A percentile compares a stretch with the other conserved stretches of the same genome.
phyloP scores from a whole-genome alignment of 2,113 vertebrate species.

The Phoxinus phoxinus region DNA sequence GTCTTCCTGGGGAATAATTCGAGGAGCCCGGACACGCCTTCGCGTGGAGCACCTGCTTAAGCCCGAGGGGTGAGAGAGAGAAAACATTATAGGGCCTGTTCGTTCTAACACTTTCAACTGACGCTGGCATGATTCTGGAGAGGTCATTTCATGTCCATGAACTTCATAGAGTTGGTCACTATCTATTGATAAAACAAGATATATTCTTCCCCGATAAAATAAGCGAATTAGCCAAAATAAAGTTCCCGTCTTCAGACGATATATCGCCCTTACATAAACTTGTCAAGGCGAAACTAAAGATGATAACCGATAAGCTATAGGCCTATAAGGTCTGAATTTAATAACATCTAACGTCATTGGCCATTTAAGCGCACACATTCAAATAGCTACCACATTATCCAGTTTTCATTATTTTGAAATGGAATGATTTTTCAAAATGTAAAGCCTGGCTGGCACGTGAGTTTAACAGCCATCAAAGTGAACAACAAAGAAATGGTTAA shows the following conservation, averaged over 20 bases:
- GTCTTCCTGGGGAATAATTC: conserved; percentile 63
- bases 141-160: neutral
- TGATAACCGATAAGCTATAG: neutral
- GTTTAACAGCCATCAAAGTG: neutral
- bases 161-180: neutral
- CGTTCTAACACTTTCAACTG: neutral
- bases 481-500: too few relatives aligned
- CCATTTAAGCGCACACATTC: neutral
- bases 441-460: neutral
- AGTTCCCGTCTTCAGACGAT: neutral
- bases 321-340: too few relatives aligned
- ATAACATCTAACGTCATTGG: neutral
- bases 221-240: neutral
- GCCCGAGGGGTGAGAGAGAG: conserved; percentile 19
- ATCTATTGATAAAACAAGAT: neutral
- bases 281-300: neutral
- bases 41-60: conserved; percentile 63
- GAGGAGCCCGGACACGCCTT: conserved; percentile 55
- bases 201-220: too few relatives aligned
- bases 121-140: neutral
- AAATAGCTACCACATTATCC: neutral
- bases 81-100: neutral
- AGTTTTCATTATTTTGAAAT: neutral
- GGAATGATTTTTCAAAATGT: neutral
- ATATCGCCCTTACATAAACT: neutral